A percentile compares a stretch with the other conserved stretches of the same genome.
These are phyloP conservation scores for Oreochromis grahami DNA, from an alignment of 2,797 vertebrate species.

Conservation along the genomic window DNA sequence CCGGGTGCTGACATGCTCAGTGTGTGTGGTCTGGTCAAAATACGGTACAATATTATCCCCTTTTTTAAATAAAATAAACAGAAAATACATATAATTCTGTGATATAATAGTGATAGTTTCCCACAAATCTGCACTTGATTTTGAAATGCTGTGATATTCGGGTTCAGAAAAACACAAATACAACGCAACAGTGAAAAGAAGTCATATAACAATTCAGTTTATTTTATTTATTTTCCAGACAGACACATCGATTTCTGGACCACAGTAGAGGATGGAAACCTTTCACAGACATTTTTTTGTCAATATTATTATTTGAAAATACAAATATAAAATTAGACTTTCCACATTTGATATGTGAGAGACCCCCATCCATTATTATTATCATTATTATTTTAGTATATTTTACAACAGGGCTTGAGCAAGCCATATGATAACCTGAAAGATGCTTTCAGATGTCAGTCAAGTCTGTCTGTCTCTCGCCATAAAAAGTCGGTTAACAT, in stretches of 20 bases:
- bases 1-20: not conserved
- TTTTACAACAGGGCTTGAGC: conserved; percentile 97
- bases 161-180: conserved; percentile 19
- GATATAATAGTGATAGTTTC: not conserved
- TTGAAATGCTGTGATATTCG: not conserved
- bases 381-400: conserved; percentile 76
- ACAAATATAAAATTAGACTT: conserved; percentile 99
- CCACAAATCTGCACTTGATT: not conserved
- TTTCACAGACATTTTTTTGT: conserved; percentile 97
- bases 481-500: conserved; percentile 78
- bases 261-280: conserved; percentile 99
- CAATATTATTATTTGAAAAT: conserved; percentile 93
- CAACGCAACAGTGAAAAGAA: conserved; percentile 61
- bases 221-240: conserved; percentile 92
- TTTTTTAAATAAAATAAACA: not conserved
- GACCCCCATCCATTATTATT: conserved; percentile 88
- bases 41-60: not conserved
- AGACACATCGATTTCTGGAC: conserved; percentile 99
- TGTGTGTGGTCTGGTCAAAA: conserved; percentile 1
- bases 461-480: conserved; percentile 78
- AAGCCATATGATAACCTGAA: conserved; percentile 98
- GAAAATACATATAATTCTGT: not conserved
- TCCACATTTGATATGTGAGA: conserved; percentile 99
- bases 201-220: conserved; percentile 87
- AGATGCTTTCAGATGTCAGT: conserved; percentile 89